A percentile compares a stretch with the other conserved stretches of the same genome.
phyloP scores from a whole-genome alignment of 37 sponge, comb jelly and placozoan species.

The Bolinopsis microptera region DNA sequence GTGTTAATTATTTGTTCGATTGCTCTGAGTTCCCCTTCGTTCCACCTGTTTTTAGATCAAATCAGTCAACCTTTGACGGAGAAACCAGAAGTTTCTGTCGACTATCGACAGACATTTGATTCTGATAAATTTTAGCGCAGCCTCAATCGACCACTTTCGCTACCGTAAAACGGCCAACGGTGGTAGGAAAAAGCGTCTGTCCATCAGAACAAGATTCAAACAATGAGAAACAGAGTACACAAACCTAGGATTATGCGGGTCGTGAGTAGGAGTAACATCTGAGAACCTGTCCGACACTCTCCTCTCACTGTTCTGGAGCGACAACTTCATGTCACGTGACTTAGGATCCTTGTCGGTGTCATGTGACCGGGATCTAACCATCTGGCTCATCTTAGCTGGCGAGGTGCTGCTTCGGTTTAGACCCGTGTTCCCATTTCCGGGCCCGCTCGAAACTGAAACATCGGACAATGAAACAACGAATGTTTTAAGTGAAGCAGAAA shows the following conservation, averaged over 20 bases:
- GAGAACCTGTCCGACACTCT: background rate
- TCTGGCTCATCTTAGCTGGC: constrained; percentile 28
- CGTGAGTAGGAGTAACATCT: constrained; percentile 34
- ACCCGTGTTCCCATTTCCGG: background rate
- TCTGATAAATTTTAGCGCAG: too few relatives aligned
- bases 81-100: too few relatives aligned
- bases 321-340: background rate
- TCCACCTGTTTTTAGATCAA: background rate
- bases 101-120: too few relatives aligned
- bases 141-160: too few relatives aligned
- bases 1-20: background rate
- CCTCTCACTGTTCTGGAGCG: background rate
- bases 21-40: background rate
- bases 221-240: too few relatives aligned
- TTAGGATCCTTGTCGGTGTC: background rate
- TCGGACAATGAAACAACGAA: too few relatives aligned
- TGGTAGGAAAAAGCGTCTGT: too few relatives aligned
- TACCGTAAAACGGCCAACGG: too few relatives aligned
- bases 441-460: background rate
- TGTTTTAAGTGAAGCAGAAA: too few relatives aligned
- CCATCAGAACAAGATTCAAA: too few relatives aligned
- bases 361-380: background rate
- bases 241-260: constrained; percentile 21
- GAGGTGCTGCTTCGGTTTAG: background rate
- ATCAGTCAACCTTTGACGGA: too few relatives aligned